Evolutionary conservation across 2,888 invertebrate genomes (phyloP), one percentile per base, ranked within the genome.

Genomic region (Tenthredo distinguenda): DNA sequence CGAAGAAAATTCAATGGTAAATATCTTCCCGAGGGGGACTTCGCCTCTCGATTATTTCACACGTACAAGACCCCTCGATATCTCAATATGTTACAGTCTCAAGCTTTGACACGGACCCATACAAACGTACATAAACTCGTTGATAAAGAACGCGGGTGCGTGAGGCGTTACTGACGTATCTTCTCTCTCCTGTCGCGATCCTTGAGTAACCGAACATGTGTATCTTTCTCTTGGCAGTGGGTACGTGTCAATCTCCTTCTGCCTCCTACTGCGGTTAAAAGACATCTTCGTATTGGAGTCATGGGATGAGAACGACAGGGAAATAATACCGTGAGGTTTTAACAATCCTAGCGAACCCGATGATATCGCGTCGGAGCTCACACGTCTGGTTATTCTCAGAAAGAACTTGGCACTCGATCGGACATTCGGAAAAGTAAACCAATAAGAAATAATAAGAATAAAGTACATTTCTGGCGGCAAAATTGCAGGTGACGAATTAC

Each of bases 191-290:
- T 79, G 85, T 83, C 85, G 72, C 76, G 84, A 87, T 85, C 86
- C 86, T 84, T 86, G 87, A 88, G 89, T 88, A 86, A 87, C 87
- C 85, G 86, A 88, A 87, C 88, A 87, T 86, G 87, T 87, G 87
- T 88, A 85, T 85, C 68, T 85, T 72, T 71, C 76, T 81, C 81
- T 68, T 83, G 84, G 76, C 86, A 85, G 87, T 71, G 83, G 83
- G 83, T 88, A 87, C 87, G 88, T 88, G 90, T 89, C 89, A 87
- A 89, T 89, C 88, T 82, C 87, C 86, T 88, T 87, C 87, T 88
- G 88, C 84, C 84, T 83, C 83, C 83, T 83, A 83, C 83, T 83
- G 83, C 71, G 83, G 83, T 68, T 83, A 31, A 15, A 40, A 83
- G 34, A 43, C 68, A 18, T 65, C 83, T 47, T 71, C 15, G 47